Conservation (phyloP, 2,797 vertebrate genomes). For the Pitangus sulphuratus region DNA sequence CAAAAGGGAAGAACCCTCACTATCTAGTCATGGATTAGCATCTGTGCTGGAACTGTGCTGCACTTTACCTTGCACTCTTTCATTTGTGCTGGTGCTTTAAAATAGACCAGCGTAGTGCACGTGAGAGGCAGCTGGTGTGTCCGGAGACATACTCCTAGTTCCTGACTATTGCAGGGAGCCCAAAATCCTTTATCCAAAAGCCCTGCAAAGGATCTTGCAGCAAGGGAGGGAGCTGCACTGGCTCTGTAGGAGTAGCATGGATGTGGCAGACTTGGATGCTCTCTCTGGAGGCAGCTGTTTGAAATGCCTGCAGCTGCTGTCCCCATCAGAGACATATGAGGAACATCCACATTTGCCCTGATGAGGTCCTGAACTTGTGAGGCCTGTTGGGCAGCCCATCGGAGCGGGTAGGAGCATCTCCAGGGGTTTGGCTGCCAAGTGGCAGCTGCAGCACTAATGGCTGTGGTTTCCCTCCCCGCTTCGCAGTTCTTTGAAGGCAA, state of each 20-base stretch:
- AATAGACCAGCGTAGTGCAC: neutral
- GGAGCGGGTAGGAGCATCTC: neutral
- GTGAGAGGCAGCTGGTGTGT: neutral
- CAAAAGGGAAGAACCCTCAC: neutral
- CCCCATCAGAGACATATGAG: neutral
- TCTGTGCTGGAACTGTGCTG: neutral
- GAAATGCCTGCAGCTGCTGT: neutral
- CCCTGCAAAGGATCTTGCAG: neutral
- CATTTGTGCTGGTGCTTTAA: neutral
- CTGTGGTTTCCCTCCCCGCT: neutral
- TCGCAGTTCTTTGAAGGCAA: constrained; percentile 97
- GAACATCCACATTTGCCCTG: neutral
- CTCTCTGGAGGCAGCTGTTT: neutral
- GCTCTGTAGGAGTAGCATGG: neutral
- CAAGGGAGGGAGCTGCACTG: neutral
- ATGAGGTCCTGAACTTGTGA: neutral
- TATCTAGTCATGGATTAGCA: neutral
- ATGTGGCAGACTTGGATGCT: neutral
- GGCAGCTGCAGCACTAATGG: neutral
- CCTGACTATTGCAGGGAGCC: neutral
- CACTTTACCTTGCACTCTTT: neutral
- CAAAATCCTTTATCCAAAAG: neutral
- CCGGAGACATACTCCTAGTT: neutral
- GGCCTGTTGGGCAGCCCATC: neutral
- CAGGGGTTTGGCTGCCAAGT: neutral